A percentile compares a stretch with the other conserved stretches of the same genome.
phyloP scores from a whole-genome alignment of 64 coral and sea anemone genomes.

The Stichodactyla mertensii region DNA sequence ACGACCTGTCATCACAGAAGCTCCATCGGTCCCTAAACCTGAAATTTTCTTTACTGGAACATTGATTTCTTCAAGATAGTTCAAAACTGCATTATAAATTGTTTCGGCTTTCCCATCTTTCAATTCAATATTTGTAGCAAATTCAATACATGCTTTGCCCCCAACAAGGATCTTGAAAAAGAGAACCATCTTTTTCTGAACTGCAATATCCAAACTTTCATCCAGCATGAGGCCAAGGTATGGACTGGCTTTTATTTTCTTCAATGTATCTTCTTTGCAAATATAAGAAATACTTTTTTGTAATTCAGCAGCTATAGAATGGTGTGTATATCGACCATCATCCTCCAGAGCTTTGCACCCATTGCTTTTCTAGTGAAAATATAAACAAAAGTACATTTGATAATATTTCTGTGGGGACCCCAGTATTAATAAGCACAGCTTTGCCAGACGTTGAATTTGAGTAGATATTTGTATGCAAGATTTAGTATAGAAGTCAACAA shows the following conservation, averaged over 20 bases:
- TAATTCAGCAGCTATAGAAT: constrained; percentile 22
- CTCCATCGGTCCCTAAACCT: constrained; percentile 19
- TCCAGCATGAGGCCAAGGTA: constrained; percentile 23
- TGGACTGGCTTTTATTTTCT: constrained; percentile 12
- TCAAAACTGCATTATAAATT: constrained; percentile 7
- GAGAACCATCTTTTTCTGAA: constrained; percentile 43
- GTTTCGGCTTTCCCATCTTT: constrained; percentile 13
- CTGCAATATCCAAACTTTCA: constrained; percentile 42
- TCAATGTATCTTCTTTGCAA: background rate
- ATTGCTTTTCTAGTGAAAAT: constrained; percentile 11
- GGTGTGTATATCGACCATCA: constrained; percentile 24
- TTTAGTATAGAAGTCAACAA: too few species aligned
- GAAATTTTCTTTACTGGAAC: constrained; percentile 19
- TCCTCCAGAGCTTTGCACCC: constrained; percentile 12
- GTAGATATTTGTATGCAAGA: too few species aligned
- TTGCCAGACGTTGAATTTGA: too few species aligned
- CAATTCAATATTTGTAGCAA: constrained; percentile 27
- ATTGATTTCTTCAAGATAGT: constrained; percentile 10
- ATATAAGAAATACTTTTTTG: background rate
- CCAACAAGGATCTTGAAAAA: constrained; percentile 19
- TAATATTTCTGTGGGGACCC: too few species aligned
- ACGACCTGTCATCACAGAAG: constrained; percentile 13
- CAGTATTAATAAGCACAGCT: too few species aligned
- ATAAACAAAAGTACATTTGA: background rate
- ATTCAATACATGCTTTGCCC: constrained; percentile 20